phyloP scores from a whole-genome alignment of 2,113 vertebrate species.

The Saguinus midas region DNA sequence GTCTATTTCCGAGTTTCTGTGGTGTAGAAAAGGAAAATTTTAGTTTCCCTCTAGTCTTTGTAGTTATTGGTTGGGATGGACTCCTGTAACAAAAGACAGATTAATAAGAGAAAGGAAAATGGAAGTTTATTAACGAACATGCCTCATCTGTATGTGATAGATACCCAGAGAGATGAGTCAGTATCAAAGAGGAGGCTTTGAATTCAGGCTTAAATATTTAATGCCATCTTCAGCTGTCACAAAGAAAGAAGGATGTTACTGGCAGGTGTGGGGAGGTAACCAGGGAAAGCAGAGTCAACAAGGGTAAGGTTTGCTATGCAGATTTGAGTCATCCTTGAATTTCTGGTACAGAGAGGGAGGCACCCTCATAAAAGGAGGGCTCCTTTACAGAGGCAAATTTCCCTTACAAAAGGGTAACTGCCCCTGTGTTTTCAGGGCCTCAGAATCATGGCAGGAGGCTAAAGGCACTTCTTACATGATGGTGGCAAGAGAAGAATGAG shows the following conservation, averaged over 20 bases:
- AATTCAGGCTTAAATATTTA: not conserved
- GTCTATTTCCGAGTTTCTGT: not conserved
- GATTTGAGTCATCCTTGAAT: too few relatives aligned
- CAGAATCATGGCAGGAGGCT: too few relatives aligned
- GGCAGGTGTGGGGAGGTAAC: not conserved
- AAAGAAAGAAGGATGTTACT: not conserved
- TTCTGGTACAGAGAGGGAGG: not conserved
- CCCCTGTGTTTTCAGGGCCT: not conserved
- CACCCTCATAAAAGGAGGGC: not conserved
- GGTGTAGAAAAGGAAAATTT: not conserved
- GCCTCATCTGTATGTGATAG: not conserved
- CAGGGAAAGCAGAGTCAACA: not conserved
- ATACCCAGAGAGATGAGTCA: not conserved
- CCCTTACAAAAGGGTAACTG: not conserved
- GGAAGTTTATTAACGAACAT: rapidly evolving
- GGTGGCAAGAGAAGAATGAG: too few relatives aligned
- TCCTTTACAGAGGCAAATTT: not conserved
- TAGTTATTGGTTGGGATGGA: not conserved
- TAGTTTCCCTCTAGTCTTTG: not conserved
- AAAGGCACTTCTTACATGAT: too few relatives aligned
- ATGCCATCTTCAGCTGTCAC: not conserved
- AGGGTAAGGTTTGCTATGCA: not conserved
- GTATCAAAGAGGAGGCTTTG: not conserved
- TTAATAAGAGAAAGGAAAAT: not conserved
- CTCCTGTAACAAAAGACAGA: not conserved